Percentiles rank a stretch among this genome's conserved stretches.
Evolutionary conservation across 2,797 vertebrate genomes (phyloP).

Genomic region (Sebastes reedi): DNA sequence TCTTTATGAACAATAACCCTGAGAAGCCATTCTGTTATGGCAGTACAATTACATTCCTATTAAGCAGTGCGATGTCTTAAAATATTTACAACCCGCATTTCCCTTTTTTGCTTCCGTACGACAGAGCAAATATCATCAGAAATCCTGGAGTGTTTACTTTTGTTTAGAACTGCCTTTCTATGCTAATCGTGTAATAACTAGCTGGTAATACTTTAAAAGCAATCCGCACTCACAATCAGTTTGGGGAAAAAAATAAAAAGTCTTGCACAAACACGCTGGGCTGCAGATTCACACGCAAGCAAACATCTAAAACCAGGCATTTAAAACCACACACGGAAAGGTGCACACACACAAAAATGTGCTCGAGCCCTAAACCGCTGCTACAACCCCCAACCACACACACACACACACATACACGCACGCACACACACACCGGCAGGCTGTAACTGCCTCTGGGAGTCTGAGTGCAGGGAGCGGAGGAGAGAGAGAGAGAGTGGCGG

Average conservation of each 20-base stretch:
- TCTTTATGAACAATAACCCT: constrained; percentile 4
- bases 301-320: constrained; percentile 60
- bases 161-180: constrained; percentile 39
- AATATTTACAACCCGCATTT: constrained; percentile 41
- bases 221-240: constrained; percentile 40
- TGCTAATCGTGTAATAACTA: constrained; percentile 52
- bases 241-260: constrained; percentile 13
- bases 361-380: constrained; percentile 57
- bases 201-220: constrained; percentile 45
- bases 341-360: constrained; percentile 59
- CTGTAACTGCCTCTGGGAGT: constrained; percentile 75
- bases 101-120: constrained; percentile 20
- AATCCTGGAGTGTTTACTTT: constrained; percentile 45
- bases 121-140: constrained; percentile 30
- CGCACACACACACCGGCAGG: constrained; percentile 33
- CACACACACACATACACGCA: constrained; percentile 22
- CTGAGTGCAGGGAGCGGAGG: constrained; percentile 61
- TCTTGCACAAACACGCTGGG: constrained; percentile 53
- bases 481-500: constrained; percentile 64
- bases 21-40: constrained; percentile 21
- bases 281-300: constrained; percentile 66
- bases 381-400: constrained; percentile 53
- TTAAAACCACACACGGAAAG: constrained; percentile 61
- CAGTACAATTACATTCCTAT: constrained; percentile 26
- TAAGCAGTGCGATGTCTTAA: constrained; percentile 33